phyloP scores from a whole-genome alignment of 2,797 vertebrate species.

The Poecile montanus region DNA sequence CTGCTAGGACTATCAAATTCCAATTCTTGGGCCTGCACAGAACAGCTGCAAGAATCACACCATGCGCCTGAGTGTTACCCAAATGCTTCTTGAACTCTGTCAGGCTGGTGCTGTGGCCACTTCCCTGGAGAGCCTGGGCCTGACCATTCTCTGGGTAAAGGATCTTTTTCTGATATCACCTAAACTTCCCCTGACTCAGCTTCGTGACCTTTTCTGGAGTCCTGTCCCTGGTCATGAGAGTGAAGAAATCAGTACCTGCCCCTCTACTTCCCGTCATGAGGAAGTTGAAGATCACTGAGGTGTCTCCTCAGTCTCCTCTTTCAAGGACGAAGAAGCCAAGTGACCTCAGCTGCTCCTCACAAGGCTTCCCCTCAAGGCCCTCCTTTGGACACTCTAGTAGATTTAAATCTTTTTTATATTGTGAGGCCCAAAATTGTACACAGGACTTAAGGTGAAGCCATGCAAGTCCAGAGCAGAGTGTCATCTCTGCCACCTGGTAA shows the following conservation, averaged over 20 bases:
- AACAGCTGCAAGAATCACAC: not conserved
- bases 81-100: not conserved
- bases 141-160: not conserved
- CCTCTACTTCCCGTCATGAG: not conserved
- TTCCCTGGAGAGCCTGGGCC: not conserved
- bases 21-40: not conserved
- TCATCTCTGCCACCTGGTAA: rapidly evolving
- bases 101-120: not conserved
- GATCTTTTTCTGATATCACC: not conserved
- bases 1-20: not conserved
- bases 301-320: not conserved
- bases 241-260: not conserved
- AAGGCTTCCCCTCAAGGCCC: not conserved
- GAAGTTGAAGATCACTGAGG: not conserved
- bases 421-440: not conserved
- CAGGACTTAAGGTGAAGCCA: not conserved
- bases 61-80: not conserved
- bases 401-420: not conserved
- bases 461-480: not conserved
- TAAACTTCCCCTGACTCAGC: not conserved
- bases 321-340: not conserved
- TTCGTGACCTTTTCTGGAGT: not conserved
- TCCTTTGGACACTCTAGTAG: not conserved
- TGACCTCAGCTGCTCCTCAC: not conserved
- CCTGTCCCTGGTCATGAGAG: not conserved